phyloP scores from a whole-genome alignment of 2,888 invertebrate genomes.

The Unio pictorum region DNA sequence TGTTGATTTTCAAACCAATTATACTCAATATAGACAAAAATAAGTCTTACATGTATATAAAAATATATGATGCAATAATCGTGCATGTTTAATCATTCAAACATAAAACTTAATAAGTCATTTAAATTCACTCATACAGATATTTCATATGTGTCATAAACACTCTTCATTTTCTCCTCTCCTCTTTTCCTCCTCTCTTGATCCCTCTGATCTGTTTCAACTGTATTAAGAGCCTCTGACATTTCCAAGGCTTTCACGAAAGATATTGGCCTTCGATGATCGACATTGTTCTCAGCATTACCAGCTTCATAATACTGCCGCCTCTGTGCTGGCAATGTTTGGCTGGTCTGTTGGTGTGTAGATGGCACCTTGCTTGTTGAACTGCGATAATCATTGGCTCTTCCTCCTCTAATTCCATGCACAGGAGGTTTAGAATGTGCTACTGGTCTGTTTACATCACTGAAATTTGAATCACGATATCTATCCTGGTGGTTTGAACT shows the following conservation, averaged over 20 bases:
- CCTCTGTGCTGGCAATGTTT: slow-evolving; percentile 29
- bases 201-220: slow-evolving; percentile 35
- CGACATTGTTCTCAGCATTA: slow-evolving; percentile 12
- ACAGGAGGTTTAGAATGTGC: too few relatives aligned
- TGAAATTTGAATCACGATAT: background rate
- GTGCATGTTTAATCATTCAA: too few relatives aligned
- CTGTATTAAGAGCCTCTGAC: slow-evolving; percentile 63
- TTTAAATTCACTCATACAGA: slow-evolving; percentile 42
- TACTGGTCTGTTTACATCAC: too few relatives aligned
- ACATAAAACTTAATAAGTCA: too few relatives aligned
- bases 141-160: slow-evolving; percentile 65
- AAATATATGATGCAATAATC: too few relatives aligned
- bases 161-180: slow-evolving; percentile 50
- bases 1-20: too few relatives aligned
- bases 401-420: too few relatives aligned
- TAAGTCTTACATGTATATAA: too few relatives aligned
- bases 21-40: too few relatives aligned
- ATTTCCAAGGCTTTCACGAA: slow-evolving; percentile 71
- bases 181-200: slow-evolving; percentile 18
- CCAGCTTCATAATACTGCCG: slow-evolving; percentile 10
- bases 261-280: slow-evolving; percentile 64
- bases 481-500: slow-evolving; percentile 1
- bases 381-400: too few relatives aligned
- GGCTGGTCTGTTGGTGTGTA: slow-evolving; percentile 16
- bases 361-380: too few relatives aligned